Evolutionary conservation across 2,113 vertebrate genomes (phyloP), one percentile per base, ranked within the genome.

Genomic region (Hippolais icterina): DNA sequence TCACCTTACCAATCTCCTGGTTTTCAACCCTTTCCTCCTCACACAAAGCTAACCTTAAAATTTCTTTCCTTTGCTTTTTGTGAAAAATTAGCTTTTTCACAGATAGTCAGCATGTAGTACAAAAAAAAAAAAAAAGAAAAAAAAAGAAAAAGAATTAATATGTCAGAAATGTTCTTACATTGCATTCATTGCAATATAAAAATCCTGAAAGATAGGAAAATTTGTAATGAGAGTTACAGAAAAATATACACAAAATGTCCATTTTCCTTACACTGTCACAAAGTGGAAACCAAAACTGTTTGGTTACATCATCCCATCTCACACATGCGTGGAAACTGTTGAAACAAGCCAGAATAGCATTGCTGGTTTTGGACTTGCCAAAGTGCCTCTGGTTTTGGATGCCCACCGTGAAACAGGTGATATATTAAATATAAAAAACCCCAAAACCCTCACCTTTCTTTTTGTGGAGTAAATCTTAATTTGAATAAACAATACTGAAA

Each of bases 231-330:
- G 50, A 89, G 20, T 87, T 91, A 76, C 50, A 85, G 91, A 57
- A 96, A 96, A 94, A 91, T 91, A 64, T 31, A 94, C 35, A 21
- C 74, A 82, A 91, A 87, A 82, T 60, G 39, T 89, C 64, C 20
- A 20, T 65, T 94, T 94, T 94, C 49, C 49, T 93, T 87, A 69
- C n/a, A 94, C 33, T 85, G 84, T 93, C 84, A 85, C 57, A 70
- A 64, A 79, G 35, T 87, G 75, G 59, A 94, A 94, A 91, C 50
- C 59, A 84, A 78, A 89, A 72, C 50, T 87, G n/a, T 82, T 90
- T 94, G 39, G 75, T 97, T 96, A 91, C 87, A 41, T 95, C 74
- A 92, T 94, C 53, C 28, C 50, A 50, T 83, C 61, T 96, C 78
- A 91, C 23, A 83, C 54, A 85, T 91, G n/a, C 9, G 20, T 91